Percentiles rank a stretch among this genome's conserved stretches.
Conservation (phyloP, 2,888 invertebrate genomes). For the Cylindroiulus punctatus region DNA sequence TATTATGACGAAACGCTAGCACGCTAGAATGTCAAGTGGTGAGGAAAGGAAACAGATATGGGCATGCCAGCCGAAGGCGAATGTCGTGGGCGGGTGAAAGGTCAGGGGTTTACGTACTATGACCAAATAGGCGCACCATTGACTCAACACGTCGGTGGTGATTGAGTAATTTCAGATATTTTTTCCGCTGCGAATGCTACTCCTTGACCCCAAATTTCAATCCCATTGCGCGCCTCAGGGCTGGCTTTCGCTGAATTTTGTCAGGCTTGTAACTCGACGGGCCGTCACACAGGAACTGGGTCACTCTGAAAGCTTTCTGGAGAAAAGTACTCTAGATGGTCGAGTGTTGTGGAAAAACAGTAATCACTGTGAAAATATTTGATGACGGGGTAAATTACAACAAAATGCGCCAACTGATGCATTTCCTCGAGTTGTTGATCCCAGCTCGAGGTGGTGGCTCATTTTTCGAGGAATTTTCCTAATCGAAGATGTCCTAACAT, state of each 20-base stretch:
- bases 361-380: not conserved
- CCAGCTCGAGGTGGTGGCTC: not conserved
- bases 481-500: not conserved
- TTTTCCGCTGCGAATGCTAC: not conserved
- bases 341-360: not conserved
- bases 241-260: constrained; percentile 11
- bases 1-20: not conserved
- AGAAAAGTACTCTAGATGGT: not conserved
- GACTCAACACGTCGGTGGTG: constrained; percentile 30
- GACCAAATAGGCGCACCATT: not conserved
- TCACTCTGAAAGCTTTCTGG: constrained; percentile 14
- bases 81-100: constrained; percentile 20
- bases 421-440: not conserved
- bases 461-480: not conserved
- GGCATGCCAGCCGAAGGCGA: not conserved
- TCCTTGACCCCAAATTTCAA: constrained; percentile 11
- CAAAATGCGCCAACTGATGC: not conserved
- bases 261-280: constrained; percentile 13
- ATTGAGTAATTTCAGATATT: constrained; percentile 42
- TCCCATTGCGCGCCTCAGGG: not conserved
- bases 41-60: constrained; percentile 16
- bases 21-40: not conserved
- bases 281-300: not conserved
- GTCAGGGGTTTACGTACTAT: constrained; percentile 14
- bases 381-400: not conserved